Evolutionary conservation across 2,113 vertebrate genomes (phyloP).

Genomic region (Microtus pennsylvanicus): DNA sequence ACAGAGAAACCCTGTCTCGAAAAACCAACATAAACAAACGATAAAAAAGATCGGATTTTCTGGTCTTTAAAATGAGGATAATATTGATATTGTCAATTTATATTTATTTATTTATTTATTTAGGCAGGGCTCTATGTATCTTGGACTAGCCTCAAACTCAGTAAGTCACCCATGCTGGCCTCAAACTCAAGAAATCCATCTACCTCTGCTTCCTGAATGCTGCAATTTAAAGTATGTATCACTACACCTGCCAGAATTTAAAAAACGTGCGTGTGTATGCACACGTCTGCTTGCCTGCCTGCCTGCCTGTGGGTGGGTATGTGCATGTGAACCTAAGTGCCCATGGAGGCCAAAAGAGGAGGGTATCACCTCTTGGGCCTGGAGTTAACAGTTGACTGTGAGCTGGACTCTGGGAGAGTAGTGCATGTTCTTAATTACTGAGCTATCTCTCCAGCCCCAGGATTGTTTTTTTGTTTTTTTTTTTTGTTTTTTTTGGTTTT

Average conservation of each 20-base stretch:
- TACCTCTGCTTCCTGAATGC: neutral
- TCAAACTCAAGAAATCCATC: neutral
- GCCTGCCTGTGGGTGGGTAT: neutral
- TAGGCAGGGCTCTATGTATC: neutral
- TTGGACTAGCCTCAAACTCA: neutral
- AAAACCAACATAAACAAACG: too few relatives aligned
- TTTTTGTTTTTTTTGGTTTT: too few relatives aligned
- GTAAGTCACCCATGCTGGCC: neutral
- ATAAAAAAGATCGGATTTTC: neutral
- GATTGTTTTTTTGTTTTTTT: too few relatives aligned
- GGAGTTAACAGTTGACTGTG: neutral
- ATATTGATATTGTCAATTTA: neutral
- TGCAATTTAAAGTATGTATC: neutral
- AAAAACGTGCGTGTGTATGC: neutral
- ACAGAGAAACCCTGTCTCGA: too few relatives aligned
- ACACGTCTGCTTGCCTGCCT: neutral
- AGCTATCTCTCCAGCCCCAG: neutral
- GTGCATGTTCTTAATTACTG: neutral
- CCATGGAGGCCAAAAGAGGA: neutral
- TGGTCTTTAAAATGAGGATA: constrained; percentile 40
- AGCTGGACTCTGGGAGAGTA: neutral
- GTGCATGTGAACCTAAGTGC: neutral
- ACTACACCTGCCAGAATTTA: neutral
- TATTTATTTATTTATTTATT: too few relatives aligned
- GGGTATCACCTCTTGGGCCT: neutral